These are phyloP conservation scores for Chrysotoxum bicinctum DNA, from an alignment of 2,888 invertebrate genomes.

Conservation along the genomic window DNA sequence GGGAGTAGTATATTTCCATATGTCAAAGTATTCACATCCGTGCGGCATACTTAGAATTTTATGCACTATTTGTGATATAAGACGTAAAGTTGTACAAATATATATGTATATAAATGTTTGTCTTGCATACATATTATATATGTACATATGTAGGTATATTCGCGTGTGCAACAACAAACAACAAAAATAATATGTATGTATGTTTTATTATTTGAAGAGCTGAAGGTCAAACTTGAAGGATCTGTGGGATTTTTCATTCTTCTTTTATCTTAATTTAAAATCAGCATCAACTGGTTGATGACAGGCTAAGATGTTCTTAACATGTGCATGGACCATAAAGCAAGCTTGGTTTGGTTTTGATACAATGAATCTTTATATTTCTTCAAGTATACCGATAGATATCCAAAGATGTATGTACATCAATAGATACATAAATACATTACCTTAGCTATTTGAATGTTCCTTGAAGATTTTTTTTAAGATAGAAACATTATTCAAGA, in stretches of 20 bases:
- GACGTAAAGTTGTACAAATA: constrained; percentile 45
- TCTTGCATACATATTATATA: background rate
- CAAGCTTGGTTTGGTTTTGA: background rate
- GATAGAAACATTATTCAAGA: background rate
- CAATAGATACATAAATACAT: background rate
- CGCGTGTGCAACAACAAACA: constrained; percentile 41
- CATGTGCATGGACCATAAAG: constrained; percentile 32
- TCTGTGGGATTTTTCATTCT: constrained; percentile 50
- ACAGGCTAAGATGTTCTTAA: constrained; percentile 58
- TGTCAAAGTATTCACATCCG: constrained; percentile 67
- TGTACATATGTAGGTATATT: too few relatives aligned
- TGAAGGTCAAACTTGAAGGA: constrained; percentile 71
- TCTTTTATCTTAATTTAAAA: constrained; percentile 58
- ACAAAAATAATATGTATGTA: constrained; percentile 9
- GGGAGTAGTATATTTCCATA: constrained; percentile 14
- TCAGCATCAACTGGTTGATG: constrained; percentile 67
- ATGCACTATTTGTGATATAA: constrained; percentile 55
- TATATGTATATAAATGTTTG: background rate
- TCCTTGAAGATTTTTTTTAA: background rate
- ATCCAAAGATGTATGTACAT: background rate
- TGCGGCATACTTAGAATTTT: constrained; percentile 50
- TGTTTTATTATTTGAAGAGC: constrained; percentile 66
- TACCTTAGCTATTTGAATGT: background rate
- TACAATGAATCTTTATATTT: background rate
- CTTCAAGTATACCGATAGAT: background rate